These are phyloP conservation scores for Whitmania pigra DNA, from an alignment of 1,140 invertebrate genomes.

Conservation along the genomic window DNA sequence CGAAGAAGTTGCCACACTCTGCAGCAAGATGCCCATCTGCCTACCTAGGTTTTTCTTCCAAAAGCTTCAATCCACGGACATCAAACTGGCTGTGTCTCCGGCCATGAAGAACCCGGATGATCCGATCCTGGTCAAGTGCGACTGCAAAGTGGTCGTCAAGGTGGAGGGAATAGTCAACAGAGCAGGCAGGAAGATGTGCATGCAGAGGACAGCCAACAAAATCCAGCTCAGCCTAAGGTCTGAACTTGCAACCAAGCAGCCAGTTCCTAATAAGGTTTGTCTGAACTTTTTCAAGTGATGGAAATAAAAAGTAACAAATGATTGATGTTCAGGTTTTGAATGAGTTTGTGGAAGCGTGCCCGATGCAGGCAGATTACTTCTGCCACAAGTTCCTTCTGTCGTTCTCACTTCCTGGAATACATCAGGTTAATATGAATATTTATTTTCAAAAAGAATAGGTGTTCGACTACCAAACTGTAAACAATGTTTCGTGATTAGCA, in stretches of 20 bases:
- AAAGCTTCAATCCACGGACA: constrained; percentile 64
- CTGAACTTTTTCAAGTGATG: constrained; percentile 37
- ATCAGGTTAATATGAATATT: constrained; percentile 41
- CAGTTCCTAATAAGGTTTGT: not conserved
- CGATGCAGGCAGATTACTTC: constrained; percentile 67
- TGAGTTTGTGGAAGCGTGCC: constrained; percentile 49
- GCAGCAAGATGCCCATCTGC: constrained; percentile 55
- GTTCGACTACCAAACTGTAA: not conserved
- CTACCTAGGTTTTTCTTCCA: constrained; percentile 79
- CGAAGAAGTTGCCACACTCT: constrained; percentile 52
- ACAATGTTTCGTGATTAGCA: not conserved
- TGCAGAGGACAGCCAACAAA: not conserved
- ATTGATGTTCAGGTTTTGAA: constrained; percentile 31
- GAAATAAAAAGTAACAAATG: constrained; percentile 21
- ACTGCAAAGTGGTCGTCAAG: not conserved
- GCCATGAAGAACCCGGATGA: constrained; percentile 50
- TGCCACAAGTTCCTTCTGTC: constrained; percentile 62
- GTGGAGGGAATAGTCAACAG: constrained; percentile 8
- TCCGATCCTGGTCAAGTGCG: not conserved
- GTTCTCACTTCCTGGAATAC: constrained; percentile 42
- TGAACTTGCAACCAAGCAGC: not conserved
- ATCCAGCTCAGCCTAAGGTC: not conserved
- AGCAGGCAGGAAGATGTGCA: not conserved
- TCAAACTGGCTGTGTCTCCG: constrained; percentile 67
- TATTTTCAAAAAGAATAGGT: not conserved